Conservation (phyloP, 2,888 invertebrate genomes). For the Sisyra terminalis region DNA sequence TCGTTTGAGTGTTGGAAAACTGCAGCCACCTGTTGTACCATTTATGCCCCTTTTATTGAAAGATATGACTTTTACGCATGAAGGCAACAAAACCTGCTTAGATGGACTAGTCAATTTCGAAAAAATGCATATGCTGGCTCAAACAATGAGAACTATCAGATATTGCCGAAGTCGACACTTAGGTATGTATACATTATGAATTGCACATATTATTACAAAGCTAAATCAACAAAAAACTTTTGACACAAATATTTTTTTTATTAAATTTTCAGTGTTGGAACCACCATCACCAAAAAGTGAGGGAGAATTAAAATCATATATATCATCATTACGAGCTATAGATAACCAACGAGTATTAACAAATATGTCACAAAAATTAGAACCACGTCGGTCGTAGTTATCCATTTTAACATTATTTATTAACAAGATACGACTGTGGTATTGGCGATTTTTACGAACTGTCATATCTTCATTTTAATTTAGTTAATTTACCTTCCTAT, state of each 20-base stretch:
- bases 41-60: conserved; percentile 70
- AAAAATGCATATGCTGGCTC: conserved; percentile 81
- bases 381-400: conserved; percentile 38
- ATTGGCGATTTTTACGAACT: conserved; percentile 1
- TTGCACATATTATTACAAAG: no score
- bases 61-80: conserved; percentile 69
- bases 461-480: background rate
- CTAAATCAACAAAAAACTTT: no score
- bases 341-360: conserved; percentile 65
- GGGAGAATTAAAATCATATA: conserved; percentile 48
- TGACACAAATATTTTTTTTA: no score
- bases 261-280: conserved; percentile 37
- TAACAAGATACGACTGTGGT: conserved; percentile 1
- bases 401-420: background rate
- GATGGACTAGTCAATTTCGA: conserved; percentile 73
- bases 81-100: conserved; percentile 68
- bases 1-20: conserved; percentile 52
- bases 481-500: background rate
- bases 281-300: conserved; percentile 56
- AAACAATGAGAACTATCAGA: conserved; percentile 59
- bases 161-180: conserved; percentile 56
- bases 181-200: no score
- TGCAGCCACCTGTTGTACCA: conserved; percentile 63
- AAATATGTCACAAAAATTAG: conserved; percentile 62
- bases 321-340: conserved; percentile 56